These are phyloP conservation scores for Busseola fusca DNA, from an alignment of 2,888 invertebrate genomes.

Conservation along the genomic window DNA sequence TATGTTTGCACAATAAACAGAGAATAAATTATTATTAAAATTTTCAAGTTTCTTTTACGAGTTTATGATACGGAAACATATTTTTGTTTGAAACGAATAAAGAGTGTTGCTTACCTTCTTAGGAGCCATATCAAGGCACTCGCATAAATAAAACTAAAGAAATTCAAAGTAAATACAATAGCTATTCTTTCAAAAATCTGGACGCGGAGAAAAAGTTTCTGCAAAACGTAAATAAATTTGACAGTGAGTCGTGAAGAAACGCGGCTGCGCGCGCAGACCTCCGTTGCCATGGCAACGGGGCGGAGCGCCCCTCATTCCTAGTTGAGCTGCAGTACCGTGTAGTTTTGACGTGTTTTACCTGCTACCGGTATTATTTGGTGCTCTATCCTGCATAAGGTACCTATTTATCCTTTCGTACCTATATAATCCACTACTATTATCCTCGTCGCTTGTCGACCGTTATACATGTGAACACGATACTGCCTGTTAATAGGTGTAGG, in stretches of 20 bases:
- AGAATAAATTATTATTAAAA: constrained; percentile 5
- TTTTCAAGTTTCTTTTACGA: constrained; percentile 11
- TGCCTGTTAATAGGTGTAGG: constrained; percentile 18
- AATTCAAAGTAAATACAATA: constrained; percentile 50
- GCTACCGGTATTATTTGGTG: constrained; percentile 24
- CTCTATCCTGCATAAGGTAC: constrained; percentile 33
- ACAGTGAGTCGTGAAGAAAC: constrained; percentile 60
- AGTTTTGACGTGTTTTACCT: constrained; percentile 51
- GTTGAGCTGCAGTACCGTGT: constrained; percentile 47
- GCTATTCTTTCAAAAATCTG: constrained; percentile 50
- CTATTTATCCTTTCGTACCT: constrained; percentile 16
- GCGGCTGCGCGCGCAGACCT: constrained; percentile 81
- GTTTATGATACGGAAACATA: constrained; percentile 27
- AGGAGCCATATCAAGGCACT: constrained; percentile 75
- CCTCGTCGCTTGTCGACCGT: constrained; percentile 14
- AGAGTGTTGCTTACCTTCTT: constrained; percentile 78
- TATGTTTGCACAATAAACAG: constrained; percentile 6
- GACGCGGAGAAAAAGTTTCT: constrained; percentile 71
- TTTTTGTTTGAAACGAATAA: background rate
- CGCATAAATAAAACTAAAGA: constrained; percentile 46
- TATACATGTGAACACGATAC: constrained; percentile 17
- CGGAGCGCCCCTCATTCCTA: constrained; percentile 55
- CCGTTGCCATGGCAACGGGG: constrained; percentile 76
- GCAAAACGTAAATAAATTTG: constrained; percentile 76
- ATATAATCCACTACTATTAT: constrained; percentile 22